Conservation (phyloP, 2,888 invertebrate genomes). For the Ganaspis brasiliensis region DNA sequence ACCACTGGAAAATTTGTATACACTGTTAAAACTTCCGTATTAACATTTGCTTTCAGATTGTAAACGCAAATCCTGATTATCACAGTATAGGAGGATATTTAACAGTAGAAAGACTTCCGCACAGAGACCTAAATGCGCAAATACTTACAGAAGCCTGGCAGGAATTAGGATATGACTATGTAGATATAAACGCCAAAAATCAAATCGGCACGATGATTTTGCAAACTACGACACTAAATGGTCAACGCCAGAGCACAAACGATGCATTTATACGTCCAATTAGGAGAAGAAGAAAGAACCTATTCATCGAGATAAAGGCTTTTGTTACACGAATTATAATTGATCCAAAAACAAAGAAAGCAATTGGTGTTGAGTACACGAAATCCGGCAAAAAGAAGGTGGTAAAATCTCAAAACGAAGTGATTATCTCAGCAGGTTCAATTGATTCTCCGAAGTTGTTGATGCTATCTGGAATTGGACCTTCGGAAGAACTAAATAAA, state of each 20-base stretch:
- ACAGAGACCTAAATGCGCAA: conserved; percentile 83
- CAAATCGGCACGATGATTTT: conserved; percentile 84
- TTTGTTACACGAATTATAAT: too few species aligned
- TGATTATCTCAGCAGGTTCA: conserved; percentile 81
- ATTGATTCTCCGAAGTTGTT: conserved; percentile 82
- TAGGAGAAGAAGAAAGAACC: conserved; percentile 80
- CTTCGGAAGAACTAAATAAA: background rate
- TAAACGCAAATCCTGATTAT: conserved; percentile 79
- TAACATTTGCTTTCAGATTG: too few species aligned
- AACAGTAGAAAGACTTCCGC: conserved; percentile 85
- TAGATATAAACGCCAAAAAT: conserved; percentile 83
- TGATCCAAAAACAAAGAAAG: conserved; percentile 79
- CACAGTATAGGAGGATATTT: conserved; percentile 85
- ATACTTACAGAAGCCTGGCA: conserved; percentile 84
- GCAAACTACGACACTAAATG: conserved; percentile 84
- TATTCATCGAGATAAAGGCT: conserved; percentile 81
- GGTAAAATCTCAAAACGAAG: conserved; percentile 79
- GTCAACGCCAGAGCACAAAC: conserved; percentile 84
- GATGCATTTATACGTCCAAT: too few species aligned
- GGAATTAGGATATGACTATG: conserved; percentile 83
- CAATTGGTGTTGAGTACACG: conserved; percentile 80
- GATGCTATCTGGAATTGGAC: conserved; percentile 82
- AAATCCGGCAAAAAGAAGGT: conserved; percentile 68
- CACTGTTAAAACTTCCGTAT: too few species aligned
- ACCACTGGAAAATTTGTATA: too few species aligned